Conservation (phyloP, 2,888 invertebrate species). For the Nebria brevicollis region DNA sequence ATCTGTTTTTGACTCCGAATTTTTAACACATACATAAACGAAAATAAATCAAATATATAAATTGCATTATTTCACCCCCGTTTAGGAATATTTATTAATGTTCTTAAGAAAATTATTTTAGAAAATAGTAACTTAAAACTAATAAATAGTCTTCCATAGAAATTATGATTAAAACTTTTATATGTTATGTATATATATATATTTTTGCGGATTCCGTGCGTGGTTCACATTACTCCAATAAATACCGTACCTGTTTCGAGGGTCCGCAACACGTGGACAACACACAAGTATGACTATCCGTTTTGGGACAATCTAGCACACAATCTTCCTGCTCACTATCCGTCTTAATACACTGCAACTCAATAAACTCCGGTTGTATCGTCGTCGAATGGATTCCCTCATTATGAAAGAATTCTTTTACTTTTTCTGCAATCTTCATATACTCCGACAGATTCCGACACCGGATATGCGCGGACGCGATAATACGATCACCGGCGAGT, state of each 20-base stretch:
- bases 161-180: too few relatives aligned
- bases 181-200: too few relatives aligned
- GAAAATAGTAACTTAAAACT: too few relatives aligned
- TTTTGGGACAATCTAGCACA: slow-evolving; percentile 88
- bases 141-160: too few relatives aligned
- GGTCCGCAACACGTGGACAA: slow-evolving; percentile 90
- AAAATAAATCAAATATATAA: too few relatives aligned
- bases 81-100: too few relatives aligned
- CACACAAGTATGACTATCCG: slow-evolving; percentile 72
- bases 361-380: slow-evolving; percentile 97
- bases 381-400: slow-evolving; percentile 99
- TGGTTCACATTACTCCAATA: background rate
- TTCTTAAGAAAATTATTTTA: too few relatives aligned
- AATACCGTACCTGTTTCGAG: slow-evolving; percentile 74
- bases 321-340: slow-evolving; percentile 73
- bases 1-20: background rate
- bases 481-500: slow-evolving; percentile 94
- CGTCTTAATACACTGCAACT: slow-evolving; percentile 63
- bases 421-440: slow-evolving; percentile 95
- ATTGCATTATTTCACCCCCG: too few relatives aligned
- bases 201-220: background rate
- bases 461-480: slow-evolving; percentile 96
- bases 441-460: slow-evolving; percentile 95
- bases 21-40: too few relatives aligned
- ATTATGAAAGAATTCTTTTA: slow-evolving; percentile 97